Evolutionary conservation across 2,888 invertebrate species (phyloP).

Genomic region (Trichopria drosophilae): DNA sequence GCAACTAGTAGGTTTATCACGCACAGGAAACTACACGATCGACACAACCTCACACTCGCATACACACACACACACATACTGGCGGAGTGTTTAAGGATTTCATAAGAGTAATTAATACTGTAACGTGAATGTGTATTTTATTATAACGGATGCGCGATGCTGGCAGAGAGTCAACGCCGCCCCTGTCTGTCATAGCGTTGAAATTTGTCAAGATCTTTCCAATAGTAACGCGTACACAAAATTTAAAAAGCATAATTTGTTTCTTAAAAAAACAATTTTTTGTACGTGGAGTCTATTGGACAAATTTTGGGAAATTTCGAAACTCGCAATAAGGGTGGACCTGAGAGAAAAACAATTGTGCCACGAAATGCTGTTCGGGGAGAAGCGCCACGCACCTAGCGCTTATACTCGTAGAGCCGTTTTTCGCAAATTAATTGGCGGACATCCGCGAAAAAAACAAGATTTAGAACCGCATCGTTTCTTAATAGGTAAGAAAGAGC

Average conservation of each 20-base stretch:
- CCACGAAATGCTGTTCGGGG: slow-evolving; percentile 37
- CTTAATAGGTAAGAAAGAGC: too few relatives aligned
- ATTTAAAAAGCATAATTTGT: neutral
- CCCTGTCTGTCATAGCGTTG: slow-evolving; percentile 2
- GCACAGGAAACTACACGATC: slow-evolving; percentile 36
- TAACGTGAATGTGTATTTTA: slow-evolving; percentile 55
- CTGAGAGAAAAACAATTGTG: slow-evolving; percentile 34
- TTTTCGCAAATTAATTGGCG: too few relatives aligned
- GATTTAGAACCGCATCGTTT: too few relatives aligned
- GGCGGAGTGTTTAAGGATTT: slow-evolving; percentile 38
- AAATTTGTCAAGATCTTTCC: neutral
- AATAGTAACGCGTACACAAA: neutral
- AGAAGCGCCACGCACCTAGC: slow-evolving; percentile 24
- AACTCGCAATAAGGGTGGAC: too few relatives aligned
- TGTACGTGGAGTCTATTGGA: too few relatives aligned
- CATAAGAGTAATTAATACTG: slow-evolving; percentile 42
- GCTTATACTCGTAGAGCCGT: slow-evolving; percentile 29
- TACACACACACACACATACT: slow-evolving; percentile 27
- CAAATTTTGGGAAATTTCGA: too few relatives aligned
- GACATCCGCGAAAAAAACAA: too few relatives aligned
- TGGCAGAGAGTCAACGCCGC: slow-evolving; percentile 15
- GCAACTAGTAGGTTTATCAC: slow-evolving; percentile 40
- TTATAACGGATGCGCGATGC: slow-evolving; percentile 43
- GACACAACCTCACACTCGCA: neutral
- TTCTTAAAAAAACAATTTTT: neutral